These are phyloP conservation scores for Bothrops jararaca DNA, from an alignment of 2,113 vertebrate genomes.

Conservation along the genomic window DNA sequence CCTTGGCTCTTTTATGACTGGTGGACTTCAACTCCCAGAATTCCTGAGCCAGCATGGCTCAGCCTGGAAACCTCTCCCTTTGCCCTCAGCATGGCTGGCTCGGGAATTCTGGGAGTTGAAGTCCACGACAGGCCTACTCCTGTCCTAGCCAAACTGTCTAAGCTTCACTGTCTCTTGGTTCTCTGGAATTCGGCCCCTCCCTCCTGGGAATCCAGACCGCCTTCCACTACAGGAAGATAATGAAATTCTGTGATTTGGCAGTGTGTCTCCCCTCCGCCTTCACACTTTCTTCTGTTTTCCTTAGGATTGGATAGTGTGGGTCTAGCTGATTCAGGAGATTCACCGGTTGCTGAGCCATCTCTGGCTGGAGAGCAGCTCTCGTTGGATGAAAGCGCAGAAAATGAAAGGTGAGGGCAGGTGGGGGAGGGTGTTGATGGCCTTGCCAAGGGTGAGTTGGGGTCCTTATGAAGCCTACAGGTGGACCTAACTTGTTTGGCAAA, in stretches of 20 bases:
- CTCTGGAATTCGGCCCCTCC: neutral
- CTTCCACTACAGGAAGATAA: neutral
- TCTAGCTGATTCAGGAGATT: constrained; percentile 43
- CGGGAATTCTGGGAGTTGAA: no score
- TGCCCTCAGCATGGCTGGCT: no score
- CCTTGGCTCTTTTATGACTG: no score
- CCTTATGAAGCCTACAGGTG: neutral
- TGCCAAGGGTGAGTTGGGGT: neutral
- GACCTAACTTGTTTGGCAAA: neutral
- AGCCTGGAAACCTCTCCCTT: no score
- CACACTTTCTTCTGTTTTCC: no score
- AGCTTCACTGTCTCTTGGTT: neutral
- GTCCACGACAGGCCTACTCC: no score
- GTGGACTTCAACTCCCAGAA: no score
- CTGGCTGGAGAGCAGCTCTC: constrained; percentile 34
- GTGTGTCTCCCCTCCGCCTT: neutral
- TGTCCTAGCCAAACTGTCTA: neutral
- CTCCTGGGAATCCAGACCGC: neutral
- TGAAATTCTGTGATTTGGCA: neutral
- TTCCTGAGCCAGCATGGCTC: no score
- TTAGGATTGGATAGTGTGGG: constrained; percentile 44
- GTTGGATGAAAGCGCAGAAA: constrained; percentile 75
- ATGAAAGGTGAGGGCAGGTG: constrained; percentile 74
- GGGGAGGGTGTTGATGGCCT: no score
- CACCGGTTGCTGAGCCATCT: neutral